Conservation (phyloP, 2,113 vertebrate species). For the Hydrolagus affinis region DNA sequence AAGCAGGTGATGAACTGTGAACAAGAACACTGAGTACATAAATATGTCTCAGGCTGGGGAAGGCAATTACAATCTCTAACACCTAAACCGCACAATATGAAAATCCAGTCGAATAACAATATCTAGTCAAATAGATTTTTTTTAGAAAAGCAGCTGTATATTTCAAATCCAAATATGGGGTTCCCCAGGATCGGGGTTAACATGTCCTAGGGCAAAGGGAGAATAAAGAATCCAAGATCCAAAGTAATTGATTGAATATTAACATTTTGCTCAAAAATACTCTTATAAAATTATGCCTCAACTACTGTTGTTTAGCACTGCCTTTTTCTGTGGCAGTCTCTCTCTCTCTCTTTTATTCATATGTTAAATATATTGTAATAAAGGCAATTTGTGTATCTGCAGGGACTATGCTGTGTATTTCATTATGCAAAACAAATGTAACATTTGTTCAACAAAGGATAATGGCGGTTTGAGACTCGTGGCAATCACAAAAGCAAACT, state of each 20-base stretch:
- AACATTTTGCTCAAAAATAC: constrained; percentile 25
- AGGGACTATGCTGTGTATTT: constrained; percentile 32
- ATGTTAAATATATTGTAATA: constrained; percentile 32
- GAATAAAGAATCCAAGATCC: constrained; percentile 9
- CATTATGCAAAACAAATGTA: constrained; percentile 33
- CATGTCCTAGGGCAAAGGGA: neutral
- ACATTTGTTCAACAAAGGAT: constrained; percentile 33
- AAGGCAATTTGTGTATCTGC: constrained; percentile 31
- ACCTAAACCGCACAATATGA: neutral
- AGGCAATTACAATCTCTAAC: neutral
- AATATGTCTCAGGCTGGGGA: neutral
- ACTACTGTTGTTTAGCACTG: constrained; percentile 17
- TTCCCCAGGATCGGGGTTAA: neutral
- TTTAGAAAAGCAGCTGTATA: neutral
- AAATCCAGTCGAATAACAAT: neutral
- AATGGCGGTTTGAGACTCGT: constrained; percentile 31
- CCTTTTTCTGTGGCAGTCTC: constrained; percentile 19
- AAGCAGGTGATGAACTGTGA: neutral
- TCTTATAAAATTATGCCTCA: constrained; percentile 4
- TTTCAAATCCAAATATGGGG: neutral
- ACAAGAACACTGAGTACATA: neutral
- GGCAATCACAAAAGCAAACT: constrained; percentile 32
- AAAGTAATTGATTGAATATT: constrained; percentile 29
- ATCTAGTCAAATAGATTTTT: neutral
- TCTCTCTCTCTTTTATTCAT: constrained; percentile 31